Base-by-base conservation (phyloP, 2,888 invertebrate genomes). In the Ophioninae sp. region DNA sequence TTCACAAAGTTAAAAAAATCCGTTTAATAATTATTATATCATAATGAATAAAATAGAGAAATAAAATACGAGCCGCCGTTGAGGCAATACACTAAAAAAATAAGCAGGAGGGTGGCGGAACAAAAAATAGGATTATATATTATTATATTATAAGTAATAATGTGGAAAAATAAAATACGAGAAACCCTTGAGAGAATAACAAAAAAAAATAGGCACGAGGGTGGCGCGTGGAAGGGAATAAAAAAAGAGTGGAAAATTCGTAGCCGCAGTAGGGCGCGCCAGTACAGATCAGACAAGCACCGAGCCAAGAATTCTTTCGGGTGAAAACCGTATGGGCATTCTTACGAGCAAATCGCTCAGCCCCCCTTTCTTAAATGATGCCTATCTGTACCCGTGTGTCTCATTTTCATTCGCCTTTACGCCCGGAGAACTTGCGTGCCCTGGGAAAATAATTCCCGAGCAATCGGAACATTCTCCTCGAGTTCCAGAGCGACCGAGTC, bases 391-490 rank as follows among this genome's bases (percentile, higher is more conserved):
- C n/a, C 10, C 61, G 67, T 73, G 65, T 56, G 20, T 63, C 41
- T 69, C n/a, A 67, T 69, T 83, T 77, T 83, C 41, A 68, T 56
- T 23, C 22, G 63, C 20, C 56, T 6, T 78, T 56, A 58, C 17
- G 68, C 59, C 76, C 39, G 58, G 51, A 72, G 64, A 58, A 73
- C 56, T 69, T 51, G 51, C 58, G 69, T 65, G n/a, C 23, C 63
- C 73, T 83, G 80, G 77, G 83, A 83, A 80, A 77, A 77, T 69
- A 63, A 77, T 69, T 77, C 39, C 73, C 69, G 83, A 83, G 77
- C 80, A 58, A 80, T 80, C 51, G 68, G 13, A 59, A 80, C 80
- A 65, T 77, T 83, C 80, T 77, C 80, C 68, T 39, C 23, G 41
- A 39, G 44, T 30, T 65, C 23, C 44, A 17, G 64, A 39, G 22